These are phyloP conservation scores for Mormyrus lacerda DNA, from an alignment of 2,113 vertebrate genomes.

Conservation along the genomic window DNA sequence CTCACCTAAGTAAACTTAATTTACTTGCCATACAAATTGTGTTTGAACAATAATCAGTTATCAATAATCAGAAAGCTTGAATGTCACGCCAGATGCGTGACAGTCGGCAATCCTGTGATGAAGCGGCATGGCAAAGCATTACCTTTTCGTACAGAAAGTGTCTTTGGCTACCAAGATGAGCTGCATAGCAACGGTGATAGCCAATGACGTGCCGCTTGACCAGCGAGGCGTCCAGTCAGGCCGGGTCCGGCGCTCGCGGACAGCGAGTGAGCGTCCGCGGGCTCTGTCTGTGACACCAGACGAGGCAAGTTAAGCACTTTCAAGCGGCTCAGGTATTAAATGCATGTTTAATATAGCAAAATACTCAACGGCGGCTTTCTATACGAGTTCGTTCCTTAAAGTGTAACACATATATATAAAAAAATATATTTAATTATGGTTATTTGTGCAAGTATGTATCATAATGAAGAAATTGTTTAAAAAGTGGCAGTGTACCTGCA, in stretches of 20 bases:
- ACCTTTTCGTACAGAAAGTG: neutral
- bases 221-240: neutral
- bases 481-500: neutral
- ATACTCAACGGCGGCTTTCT: neutral
- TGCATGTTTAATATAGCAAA: neutral
- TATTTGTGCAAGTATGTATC: neutral
- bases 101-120: neutral
- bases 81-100: neutral
- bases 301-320: neutral
- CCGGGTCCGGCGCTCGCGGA: neutral
- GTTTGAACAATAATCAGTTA: neutral
- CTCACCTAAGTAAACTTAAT: neutral
- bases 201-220: neutral
- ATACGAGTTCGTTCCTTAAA: neutral
- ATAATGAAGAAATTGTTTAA: neutral
- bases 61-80: neutral
- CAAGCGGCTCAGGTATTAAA: neutral
- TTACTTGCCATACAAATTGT: neutral
- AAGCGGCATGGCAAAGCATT: neutral
- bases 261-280: neutral
- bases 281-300: neutral
- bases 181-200: constrained; percentile 2
- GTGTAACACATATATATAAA: neutral
- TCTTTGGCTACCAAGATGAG: neutral
- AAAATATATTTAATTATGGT: neutral